Conservation (phyloP, 1,140 invertebrate genomes). For the Triops longicaudatus region DNA sequence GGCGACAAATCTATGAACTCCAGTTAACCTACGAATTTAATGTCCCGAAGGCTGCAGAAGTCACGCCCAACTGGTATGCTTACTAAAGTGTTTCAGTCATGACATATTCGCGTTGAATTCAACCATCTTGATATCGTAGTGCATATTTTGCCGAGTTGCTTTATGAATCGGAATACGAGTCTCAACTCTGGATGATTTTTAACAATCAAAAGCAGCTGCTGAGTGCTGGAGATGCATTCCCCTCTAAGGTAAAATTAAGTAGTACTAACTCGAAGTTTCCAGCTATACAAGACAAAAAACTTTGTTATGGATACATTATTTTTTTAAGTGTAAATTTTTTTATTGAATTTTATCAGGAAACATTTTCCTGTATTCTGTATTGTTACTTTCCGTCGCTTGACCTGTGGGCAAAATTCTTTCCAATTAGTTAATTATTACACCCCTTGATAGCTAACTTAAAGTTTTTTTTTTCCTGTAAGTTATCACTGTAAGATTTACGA, state of each 20-base stretch:
- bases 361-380: too few relatives aligned
- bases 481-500: too few relatives aligned
- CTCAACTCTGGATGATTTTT: slow-evolving; percentile 92
- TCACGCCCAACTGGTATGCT: slow-evolving; percentile 55
- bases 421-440: too few relatives aligned
- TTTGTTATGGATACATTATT: too few relatives aligned
- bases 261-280: slow-evolving; percentile 29
- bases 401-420: too few relatives aligned
- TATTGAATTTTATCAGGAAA: too few relatives aligned
- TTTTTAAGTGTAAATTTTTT: neutral
- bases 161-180: slow-evolving; percentile 91
- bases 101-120: neutral
- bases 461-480: too few relatives aligned
- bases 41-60: slow-evolving; percentile 69
- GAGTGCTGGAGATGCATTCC: slow-evolving; percentile 78
- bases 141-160: slow-evolving; percentile 73
- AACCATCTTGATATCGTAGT: slow-evolving; percentile 36
- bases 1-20: slow-evolving; percentile 80
- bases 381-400: too few relatives aligned
- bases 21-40: slow-evolving; percentile 78
- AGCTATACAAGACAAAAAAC: neutral
- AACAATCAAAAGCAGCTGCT: slow-evolving; percentile 84
- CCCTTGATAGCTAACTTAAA: too few relatives aligned
- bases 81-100: neutral
- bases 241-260: slow-evolving; percentile 58